Evolutionary conservation across 2,888 invertebrate species (phyloP).

Genomic region (Clepsis dumicolana): DNA sequence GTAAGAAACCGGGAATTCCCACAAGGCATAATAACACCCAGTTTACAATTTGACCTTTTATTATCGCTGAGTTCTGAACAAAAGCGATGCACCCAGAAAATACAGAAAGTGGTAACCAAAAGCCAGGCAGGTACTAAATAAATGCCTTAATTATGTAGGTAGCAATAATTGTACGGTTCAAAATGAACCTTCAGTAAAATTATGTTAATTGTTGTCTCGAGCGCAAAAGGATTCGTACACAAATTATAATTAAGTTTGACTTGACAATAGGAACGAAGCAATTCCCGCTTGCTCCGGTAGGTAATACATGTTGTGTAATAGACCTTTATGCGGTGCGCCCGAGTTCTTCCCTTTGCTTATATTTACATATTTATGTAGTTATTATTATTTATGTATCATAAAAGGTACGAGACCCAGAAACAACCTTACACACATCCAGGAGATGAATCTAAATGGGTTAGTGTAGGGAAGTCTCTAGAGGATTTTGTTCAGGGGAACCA

Average conservation of each 20-base stretch:
- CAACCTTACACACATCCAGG: neutral
- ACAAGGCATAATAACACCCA: too few relatives aligned
- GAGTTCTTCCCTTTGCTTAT: slow-evolving; percentile 1
- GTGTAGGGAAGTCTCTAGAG: too few relatives aligned
- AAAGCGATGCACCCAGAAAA: neutral
- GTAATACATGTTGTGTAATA: slow-evolving; percentile 32
- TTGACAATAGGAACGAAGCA: slow-evolving; percentile 30
- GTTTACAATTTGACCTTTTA: too few relatives aligned
- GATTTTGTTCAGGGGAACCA: too few relatives aligned
- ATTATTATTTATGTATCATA: neutral
- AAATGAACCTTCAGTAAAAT: slow-evolving; percentile 24
- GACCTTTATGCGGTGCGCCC: slow-evolving; percentile 4
- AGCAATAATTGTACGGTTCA: slow-evolving; percentile 16
- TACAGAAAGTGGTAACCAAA: slow-evolving; percentile 2
- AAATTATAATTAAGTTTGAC: slow-evolving; percentile 39
- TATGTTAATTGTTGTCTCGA: slow-evolving; percentile 35
- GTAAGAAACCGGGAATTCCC: too few relatives aligned
- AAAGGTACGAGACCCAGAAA: too few relatives aligned
- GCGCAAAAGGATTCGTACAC: slow-evolving; percentile 26
- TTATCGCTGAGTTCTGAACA: too few relatives aligned
- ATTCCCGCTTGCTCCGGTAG: slow-evolving; percentile 5
- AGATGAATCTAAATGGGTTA: too few relatives aligned
- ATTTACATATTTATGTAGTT: slow-evolving; percentile 10
- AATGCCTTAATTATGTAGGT: slow-evolving; percentile 18
- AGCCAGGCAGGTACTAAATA: slow-evolving; percentile 6